These are phyloP conservation scores for Pseudomugil tenellus DNA, from an alignment of 2,797 vertebrate species.

Conservation along the genomic window DNA sequence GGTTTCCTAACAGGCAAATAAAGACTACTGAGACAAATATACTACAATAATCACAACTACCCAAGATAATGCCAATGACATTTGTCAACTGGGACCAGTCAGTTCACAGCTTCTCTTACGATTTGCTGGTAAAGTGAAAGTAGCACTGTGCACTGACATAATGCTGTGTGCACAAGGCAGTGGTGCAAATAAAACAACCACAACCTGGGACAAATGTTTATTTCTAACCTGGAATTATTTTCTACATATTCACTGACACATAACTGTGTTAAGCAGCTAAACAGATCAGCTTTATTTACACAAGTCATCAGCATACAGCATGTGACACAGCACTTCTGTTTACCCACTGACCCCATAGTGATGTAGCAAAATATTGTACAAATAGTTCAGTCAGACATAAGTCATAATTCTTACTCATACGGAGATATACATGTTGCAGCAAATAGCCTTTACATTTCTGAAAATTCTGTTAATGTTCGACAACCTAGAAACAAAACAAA, in stretches of 20 bases:
- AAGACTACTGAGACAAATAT: neutral
- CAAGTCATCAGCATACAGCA: neutral
- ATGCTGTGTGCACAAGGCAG: neutral
- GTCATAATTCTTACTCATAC: constrained; percentile 9
- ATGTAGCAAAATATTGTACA: constrained; percentile 33
- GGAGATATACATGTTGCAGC: neutral
- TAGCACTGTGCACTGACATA: neutral
- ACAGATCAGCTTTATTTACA: too few species aligned
- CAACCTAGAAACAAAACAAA: neutral
- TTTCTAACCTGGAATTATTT: neutral
- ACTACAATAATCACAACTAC: neutral
- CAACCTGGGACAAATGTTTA: neutral
- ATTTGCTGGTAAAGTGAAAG: neutral
- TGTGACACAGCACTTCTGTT: neutral
- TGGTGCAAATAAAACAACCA: neutral
- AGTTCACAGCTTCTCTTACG: neutral
- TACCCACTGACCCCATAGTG: constrained; percentile 23
- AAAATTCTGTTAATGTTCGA: neutral
- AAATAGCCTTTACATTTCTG: neutral
- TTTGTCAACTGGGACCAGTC: too few species aligned
- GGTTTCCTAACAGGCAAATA: neutral
- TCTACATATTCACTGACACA: neutral
- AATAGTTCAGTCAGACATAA: constrained; percentile 26
- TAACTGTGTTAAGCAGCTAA: too few species aligned
- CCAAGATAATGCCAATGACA: neutral